Percentiles rank a stretch among this genome's conserved stretches.
Evolutionary conservation across 2,113 vertebrate genomes (phyloP).

Genomic region (Prietella phreatophila): DNA sequence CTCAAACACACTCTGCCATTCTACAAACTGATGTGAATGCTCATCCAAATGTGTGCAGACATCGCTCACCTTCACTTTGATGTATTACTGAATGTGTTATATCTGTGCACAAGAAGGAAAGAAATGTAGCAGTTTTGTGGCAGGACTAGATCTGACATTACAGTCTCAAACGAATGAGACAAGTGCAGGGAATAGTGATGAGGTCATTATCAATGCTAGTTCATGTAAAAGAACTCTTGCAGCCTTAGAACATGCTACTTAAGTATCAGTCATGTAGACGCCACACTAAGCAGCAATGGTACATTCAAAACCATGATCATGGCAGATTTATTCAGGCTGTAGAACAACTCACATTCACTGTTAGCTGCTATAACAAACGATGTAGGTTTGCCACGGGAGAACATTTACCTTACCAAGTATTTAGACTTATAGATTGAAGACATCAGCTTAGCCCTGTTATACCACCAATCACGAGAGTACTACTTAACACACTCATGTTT

Average conservation of each 20-base stretch:
- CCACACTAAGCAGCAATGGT: neutral
- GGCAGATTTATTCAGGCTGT: neutral
- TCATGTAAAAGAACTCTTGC: neutral
- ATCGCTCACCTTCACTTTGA: neutral
- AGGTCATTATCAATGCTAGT: neutral
- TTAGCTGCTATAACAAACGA: neutral
- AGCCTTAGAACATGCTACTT: conserved; percentile 17
- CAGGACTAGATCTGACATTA: neutral
- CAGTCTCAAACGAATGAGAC: neutral
- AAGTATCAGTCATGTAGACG: neutral
- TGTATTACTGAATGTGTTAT: neutral
- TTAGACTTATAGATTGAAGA: neutral
- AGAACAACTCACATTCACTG: neutral
- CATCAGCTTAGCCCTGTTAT: neutral
- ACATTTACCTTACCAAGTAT: neutral
- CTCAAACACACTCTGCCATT: conserved; percentile 9
- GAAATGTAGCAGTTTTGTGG: neutral
- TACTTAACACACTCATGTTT: neutral
- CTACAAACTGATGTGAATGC: neutral
- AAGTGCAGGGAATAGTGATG: neutral
- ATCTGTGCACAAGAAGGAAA: neutral
- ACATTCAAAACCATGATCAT: conserved; percentile 6
- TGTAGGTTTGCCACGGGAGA: neutral
- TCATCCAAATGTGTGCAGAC: conserved; percentile 6
- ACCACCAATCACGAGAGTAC: neutral